Evolutionary conservation across 37 sponge, comb jelly and placozoan genomes (phyloP).

Genomic region (Crambe crambe): DNA sequence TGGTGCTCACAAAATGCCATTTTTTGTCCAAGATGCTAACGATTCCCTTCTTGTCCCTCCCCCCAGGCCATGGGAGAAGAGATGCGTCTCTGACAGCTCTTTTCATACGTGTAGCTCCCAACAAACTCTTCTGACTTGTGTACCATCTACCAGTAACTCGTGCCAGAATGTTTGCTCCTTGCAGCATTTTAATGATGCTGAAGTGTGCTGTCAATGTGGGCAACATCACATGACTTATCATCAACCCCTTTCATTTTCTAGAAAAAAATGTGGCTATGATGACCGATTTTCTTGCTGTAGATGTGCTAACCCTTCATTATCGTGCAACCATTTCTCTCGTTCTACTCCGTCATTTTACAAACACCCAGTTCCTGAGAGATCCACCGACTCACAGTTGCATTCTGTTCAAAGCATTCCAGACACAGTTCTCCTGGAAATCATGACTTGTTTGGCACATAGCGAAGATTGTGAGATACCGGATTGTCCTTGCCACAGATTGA

Average conservation of each 20-base stretch:
- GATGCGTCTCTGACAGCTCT: neutral
- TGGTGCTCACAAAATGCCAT: slow-evolving; percentile 21
- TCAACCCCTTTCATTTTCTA: too few relatives aligned
- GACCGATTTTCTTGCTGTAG: neutral
- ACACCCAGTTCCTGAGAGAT: neutral
- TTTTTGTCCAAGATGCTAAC: neutral
- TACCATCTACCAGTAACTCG: neutral
- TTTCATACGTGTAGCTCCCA: neutral
- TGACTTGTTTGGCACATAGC: slow-evolving; percentile 21
- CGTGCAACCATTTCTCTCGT: neutral
- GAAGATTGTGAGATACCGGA: slow-evolving; percentile 23
- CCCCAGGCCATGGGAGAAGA: neutral
- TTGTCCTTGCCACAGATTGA: slow-evolving; percentile 8
- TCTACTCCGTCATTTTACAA: neutral
- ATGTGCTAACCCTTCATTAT: neutral
- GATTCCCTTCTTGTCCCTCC: neutral
- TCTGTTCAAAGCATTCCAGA: slow-evolving; percentile 1
- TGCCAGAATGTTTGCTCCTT: neutral
- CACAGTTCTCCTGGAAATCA: neutral
- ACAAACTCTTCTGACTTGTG: neutral
- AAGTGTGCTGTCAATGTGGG: neutral
- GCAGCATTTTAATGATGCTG: neutral
- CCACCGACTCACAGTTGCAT: neutral
- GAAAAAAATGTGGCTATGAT: neutral
- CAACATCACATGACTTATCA: neutral